Conservation (phyloP, 1,140 invertebrate species). For the Onthophagus taurus region DNA sequence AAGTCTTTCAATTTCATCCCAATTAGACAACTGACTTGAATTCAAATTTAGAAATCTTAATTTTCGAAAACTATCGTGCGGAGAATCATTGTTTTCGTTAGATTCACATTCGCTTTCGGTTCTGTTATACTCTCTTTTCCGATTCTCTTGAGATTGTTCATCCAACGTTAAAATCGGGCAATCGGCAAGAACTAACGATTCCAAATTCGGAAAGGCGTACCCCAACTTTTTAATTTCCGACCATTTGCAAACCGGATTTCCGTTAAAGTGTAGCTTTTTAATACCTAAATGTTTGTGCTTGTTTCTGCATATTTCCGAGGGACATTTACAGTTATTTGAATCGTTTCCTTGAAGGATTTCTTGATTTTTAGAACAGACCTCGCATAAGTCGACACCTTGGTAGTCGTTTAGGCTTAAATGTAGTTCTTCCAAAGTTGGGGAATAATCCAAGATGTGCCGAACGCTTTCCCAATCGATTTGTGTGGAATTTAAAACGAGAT, state of each 20-base stretch:
- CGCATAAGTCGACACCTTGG: conserved; percentile 50
- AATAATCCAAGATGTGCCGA: conserved; percentile 60
- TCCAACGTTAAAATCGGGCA: conserved; percentile 64
- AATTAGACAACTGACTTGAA: conserved; percentile 68
- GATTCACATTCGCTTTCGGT: conserved; percentile 43
- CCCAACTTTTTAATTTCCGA: conserved; percentile 74
- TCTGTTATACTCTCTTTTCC: conserved; percentile 36
- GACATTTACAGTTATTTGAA: conserved; percentile 20
- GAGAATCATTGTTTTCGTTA: conserved; percentile 27
- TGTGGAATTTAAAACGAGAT: conserved; percentile 79
- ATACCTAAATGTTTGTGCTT: conserved; percentile 49
- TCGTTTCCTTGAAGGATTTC: conserved; percentile 23
- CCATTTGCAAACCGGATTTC: conserved; percentile 76
- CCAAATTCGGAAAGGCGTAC: conserved; percentile 71
- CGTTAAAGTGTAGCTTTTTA: conserved; percentile 71
- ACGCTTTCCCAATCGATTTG: conserved; percentile 74
- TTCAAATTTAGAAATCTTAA: conserved; percentile 76
- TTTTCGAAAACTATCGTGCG: conserved; percentile 48
- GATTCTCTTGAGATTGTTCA: conserved; percentile 35
- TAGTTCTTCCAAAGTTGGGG: conserved; percentile 75
- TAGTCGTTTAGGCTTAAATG: conserved; percentile 86
- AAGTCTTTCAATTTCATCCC: conserved; percentile 80
- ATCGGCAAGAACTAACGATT: conserved; percentile 76
- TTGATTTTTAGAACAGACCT: conserved; percentile 19
- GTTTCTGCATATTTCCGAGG: conserved; percentile 25